Conservation (phyloP, 2,888 invertebrate genomes). For the Spatulosminthurus flaviceps region DNA sequence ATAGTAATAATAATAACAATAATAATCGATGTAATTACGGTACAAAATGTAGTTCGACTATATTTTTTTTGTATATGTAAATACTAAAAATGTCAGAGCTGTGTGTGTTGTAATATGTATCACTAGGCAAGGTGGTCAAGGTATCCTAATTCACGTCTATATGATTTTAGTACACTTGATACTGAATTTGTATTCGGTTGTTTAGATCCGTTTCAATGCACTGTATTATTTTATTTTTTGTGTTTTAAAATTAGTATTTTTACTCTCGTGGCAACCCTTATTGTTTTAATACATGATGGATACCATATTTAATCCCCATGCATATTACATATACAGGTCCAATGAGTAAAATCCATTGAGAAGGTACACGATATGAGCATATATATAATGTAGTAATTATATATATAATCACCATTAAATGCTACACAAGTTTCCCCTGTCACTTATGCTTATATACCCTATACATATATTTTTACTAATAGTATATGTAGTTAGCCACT, state of each 20-base stretch:
- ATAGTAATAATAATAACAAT: too few relatives aligned
- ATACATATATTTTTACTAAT: background rate
- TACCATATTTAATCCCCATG: too few relatives aligned
- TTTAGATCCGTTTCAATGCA: slow-evolving; percentile 18
- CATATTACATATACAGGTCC: background rate
- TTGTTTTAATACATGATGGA: too few relatives aligned
- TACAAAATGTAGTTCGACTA: slow-evolving; percentile 8
- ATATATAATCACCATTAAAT: slow-evolving; percentile 18
- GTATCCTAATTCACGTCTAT: slow-evolving; percentile 18
- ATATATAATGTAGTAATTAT: background rate
- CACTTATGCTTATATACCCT: too few relatives aligned
- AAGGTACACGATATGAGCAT: slow-evolving; percentile 38
- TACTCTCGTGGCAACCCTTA: background rate
- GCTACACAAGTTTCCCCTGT: background rate
- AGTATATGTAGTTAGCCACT: background rate
- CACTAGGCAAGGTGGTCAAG: slow-evolving; percentile 18
- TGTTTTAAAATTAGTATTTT: too few relatives aligned
- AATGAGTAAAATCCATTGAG: slow-evolving; percentile 23
- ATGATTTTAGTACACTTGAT: slow-evolving; percentile 18
- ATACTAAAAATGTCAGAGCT: background rate
- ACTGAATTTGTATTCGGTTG: slow-evolving; percentile 14
- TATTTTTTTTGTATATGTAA: background rate
- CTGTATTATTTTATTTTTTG: background rate
- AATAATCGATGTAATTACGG: background rate
- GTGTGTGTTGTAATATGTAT: slow-evolving; percentile 10